Evolutionary conservation across 2,888 invertebrate species (phyloP).

Genomic region (Amiota mariae): DNA sequence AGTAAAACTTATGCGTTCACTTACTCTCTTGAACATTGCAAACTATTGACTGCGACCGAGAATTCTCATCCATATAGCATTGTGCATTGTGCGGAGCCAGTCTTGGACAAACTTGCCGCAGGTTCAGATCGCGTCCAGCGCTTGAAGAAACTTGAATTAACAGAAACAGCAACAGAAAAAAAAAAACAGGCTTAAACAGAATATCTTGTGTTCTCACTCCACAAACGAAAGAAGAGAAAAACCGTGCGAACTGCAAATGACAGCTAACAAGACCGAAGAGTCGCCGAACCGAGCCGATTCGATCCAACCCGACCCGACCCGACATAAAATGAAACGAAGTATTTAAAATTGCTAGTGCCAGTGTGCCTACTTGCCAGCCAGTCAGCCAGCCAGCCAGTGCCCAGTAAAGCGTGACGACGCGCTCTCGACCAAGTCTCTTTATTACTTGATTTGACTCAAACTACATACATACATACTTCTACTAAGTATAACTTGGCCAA

Average conservation of each 20-base stretch:
- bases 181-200: background rate
- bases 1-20: background rate
- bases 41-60: background rate
- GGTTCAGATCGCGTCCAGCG: constrained; percentile 40
- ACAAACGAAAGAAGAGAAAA: background rate
- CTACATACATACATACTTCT: background rate
- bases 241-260: constrained; percentile 31
- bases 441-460: background rate
- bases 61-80: background rate
- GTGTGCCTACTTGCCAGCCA: no score
- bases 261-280: background rate
- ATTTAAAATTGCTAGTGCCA: background rate
- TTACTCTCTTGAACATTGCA: background rate
- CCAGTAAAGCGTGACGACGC: constrained; percentile 61
- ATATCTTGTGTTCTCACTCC: background rate
- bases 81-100: constrained; percentile 51
- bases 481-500: background rate
- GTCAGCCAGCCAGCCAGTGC: constrained; percentile 36
- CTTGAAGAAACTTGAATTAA: constrained; percentile 31
- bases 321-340: background rate
- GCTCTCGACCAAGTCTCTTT: constrained; percentile 7
- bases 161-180: constrained; percentile 26
- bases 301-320: background rate
- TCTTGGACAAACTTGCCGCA: constrained; percentile 48
- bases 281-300: background rate